Conservation (phyloP, 2,888 invertebrate species). For the Pterostichus niger region DNA sequence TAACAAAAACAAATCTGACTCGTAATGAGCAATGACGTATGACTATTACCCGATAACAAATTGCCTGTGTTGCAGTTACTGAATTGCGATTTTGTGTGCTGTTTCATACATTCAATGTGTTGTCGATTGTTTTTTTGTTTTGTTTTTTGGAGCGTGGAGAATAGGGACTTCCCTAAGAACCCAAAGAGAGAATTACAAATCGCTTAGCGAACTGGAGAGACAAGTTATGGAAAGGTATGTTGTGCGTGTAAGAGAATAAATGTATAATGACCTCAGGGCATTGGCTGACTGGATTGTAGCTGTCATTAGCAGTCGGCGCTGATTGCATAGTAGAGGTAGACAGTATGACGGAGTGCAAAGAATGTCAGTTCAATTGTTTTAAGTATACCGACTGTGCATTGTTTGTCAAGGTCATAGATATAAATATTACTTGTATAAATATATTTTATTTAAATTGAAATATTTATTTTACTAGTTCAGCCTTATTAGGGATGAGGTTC, state of each 20-base stretch:
- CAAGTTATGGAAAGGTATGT: background rate
- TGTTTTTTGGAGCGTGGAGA: background rate
- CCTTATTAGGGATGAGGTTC: too few relatives aligned
- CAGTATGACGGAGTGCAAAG: background rate
- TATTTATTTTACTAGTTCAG: too few relatives aligned
- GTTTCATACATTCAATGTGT: too few relatives aligned
- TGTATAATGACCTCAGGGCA: constrained; percentile 7
- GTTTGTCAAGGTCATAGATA: background rate
- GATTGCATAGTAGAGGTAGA: background rate
- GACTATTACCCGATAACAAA: background rate
- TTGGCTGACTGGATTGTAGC: background rate
- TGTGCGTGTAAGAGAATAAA: constrained; percentile 3
- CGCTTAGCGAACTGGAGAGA: background rate
- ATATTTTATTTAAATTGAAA: too few relatives aligned
- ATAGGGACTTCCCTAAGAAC: constrained; percentile 12
- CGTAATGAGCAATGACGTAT: constrained; percentile 13
- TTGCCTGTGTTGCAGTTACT: background rate
- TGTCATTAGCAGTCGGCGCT: background rate
- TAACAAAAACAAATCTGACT: constrained; percentile 19
- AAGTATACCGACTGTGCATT: background rate
- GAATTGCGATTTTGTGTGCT: too few relatives aligned
- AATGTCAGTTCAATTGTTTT: background rate
- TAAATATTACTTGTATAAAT: too few relatives aligned
- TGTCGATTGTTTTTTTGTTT: background rate
- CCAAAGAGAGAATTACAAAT: constrained; percentile 9